Evolutionary conservation across 1,140 invertebrate genomes (phyloP), one percentile per base, ranked within the genome.

Genomic region (Fragariocoptes setiger): DNA sequence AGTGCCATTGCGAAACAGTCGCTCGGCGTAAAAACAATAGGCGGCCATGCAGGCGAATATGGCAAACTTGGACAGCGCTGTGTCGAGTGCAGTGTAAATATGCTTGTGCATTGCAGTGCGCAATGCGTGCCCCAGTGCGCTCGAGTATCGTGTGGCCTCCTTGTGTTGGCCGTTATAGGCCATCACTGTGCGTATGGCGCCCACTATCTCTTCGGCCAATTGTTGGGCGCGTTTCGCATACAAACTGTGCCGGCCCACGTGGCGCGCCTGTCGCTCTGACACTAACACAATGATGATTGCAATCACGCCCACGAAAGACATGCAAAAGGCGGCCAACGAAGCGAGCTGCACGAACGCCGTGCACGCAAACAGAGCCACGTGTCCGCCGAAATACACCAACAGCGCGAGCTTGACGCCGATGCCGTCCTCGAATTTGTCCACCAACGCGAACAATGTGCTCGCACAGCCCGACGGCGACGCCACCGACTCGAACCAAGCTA

Each of bases 401-500:
- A 31, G 25, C n/a, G 25, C 25, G 8, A 62, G 45, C 12, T 53
- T 46, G 48, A 50, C 50, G 21, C 59, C 59, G 25, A 55, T 48
- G n/a, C 54, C 56, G 41, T 46, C 45, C 18, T 47, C 49, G 52
- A 61, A 61, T 40, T 60, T 46, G 35, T 53, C 42, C 19, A 55
- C 54, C 35, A 60, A 47, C 39, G 47, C 46, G n/a, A 8, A 8
- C n/a, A 31, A n/a, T n/a, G 25, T 8, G 8, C 8, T 8, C 8
- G 8, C 25, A 31, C 8, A 31, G 25, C 25, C 25, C 8, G 8
- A 8, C n/a, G 25, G 8, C 8, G 8, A 8, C 8, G 8, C 25
- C 8, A 31, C n/a, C 25, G 25, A 31, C 25, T 83, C 78, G 55
- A 75, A 82, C 74, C 78, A 83, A 42, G 64, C 63, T 51, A 82